phyloP scores from a whole-genome alignment of 1,140 invertebrate species.

The Drosophila dunni region DNA sequence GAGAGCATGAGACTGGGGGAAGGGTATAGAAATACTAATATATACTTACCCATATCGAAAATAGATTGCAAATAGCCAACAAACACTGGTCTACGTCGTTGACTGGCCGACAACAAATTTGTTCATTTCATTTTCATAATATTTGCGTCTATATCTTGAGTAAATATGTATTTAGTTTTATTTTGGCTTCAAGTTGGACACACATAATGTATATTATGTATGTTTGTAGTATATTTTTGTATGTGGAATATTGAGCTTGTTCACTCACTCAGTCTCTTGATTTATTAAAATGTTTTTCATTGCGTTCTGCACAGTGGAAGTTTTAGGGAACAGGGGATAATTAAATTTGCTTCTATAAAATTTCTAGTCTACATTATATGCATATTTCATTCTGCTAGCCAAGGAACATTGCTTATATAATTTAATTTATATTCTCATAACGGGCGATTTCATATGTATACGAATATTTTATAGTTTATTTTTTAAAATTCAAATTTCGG shows the following conservation, averaged over 20 bases:
- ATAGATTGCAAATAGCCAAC: constrained; percentile 54
- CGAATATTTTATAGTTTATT: constrained; percentile 12
- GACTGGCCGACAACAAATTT: constrained; percentile 31
- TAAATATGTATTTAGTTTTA: constrained; percentile 44
- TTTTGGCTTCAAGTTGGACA: constrained; percentile 15
- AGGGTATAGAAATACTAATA: background rate
- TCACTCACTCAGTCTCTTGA: constrained; percentile 36
- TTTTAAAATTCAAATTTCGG: constrained; percentile 15
- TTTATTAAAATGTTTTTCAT: constrained; percentile 49
- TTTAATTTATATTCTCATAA: constrained; percentile 52
- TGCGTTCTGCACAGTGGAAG: background rate
- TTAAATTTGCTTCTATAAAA: constrained; percentile 25
- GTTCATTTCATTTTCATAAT: constrained; percentile 57
- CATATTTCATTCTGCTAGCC: constrained; percentile 26
- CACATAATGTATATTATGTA: background rate
- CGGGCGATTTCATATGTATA: constrained; percentile 4
- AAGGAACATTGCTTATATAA: constrained; percentile 45
- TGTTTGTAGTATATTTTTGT: constrained; percentile 25
- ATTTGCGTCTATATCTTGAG: constrained; percentile 49
- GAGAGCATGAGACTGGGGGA: constrained; percentile 3
- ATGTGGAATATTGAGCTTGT: constrained; percentile 28
- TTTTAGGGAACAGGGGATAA: too few species aligned
- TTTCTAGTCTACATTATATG: constrained; percentile 24
- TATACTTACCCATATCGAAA: constrained; percentile 22
- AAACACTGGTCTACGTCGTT: constrained; percentile 9